Conservation (phyloP, 2,888 invertebrate species). For the Brenthis ino region DNA sequence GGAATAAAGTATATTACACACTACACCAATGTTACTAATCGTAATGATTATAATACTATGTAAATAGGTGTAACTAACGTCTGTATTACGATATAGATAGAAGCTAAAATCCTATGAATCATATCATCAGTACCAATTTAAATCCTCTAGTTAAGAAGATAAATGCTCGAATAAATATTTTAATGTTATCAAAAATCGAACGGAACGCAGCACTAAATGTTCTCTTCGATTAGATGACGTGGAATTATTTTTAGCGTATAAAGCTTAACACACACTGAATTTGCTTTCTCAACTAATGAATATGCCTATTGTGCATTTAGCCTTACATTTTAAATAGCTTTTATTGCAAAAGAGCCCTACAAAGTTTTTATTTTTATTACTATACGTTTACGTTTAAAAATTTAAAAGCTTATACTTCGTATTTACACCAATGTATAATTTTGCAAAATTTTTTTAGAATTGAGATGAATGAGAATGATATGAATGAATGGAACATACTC, state of each 20-base stretch:
- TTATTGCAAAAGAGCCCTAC: no score
- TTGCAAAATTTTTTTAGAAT: no score
- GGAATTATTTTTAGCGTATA: conserved; percentile 44
- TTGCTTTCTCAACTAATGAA: not conserved
- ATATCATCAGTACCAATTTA: conserved; percentile 29
- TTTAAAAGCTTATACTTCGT: no score
- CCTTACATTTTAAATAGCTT: no score
- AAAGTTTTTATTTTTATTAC: no score
- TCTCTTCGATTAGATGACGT: conserved; percentile 46
- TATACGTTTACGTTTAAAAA: no score
- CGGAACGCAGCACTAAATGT: conserved; percentile 37
- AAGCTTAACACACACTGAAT: conserved; percentile 19
- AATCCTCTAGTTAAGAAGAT: conserved; percentile 31
- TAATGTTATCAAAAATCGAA: conserved; percentile 39
- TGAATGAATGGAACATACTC: no score
- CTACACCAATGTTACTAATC: conserved; percentile 29
- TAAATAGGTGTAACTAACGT: not conserved
- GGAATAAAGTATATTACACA: conserved; percentile 28
- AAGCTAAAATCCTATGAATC: conserved; percentile 14
- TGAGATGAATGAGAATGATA: no score
- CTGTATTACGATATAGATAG: not conserved
- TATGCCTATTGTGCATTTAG: not conserved
- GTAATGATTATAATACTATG: conserved; percentile 9
- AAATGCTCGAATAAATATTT: conserved; percentile 39
- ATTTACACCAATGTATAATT: no score